Evolutionary conservation across 2,113 vertebrate genomes (phyloP), one percentile per base, ranked within the genome.

Genomic region (Nematolebias whitei): DNA sequence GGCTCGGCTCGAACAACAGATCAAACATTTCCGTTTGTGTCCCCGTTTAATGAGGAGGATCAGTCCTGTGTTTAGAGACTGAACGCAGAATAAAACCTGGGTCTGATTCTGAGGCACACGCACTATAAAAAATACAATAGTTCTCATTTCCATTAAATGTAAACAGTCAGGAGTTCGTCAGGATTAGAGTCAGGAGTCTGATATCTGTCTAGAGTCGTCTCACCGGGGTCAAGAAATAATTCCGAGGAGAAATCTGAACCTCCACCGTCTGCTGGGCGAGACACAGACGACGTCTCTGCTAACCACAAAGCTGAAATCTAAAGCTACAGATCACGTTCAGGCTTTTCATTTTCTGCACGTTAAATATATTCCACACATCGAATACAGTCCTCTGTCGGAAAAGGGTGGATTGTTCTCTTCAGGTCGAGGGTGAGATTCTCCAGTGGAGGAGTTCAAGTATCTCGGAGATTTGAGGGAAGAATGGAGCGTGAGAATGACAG

Each of bases 181-280:
- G 76, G 62, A 70, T 84, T 68, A 67, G 59, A 65, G 70, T 43
- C 47, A 70, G 56, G 38, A 61, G 65, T 20, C 12, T 19, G 60
- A 62, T 74, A 71, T 85, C 72, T 71, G 68, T 41, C n/a, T 77
- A 67, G 32, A 39, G 84, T 82, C 74, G 65, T 52, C 69, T 78
- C 67, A 45, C 71, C 55, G 23, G 68, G 55, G 63, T 77, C 74
- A 48, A 65, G 75, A 74, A 82, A 80, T 80, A 69, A 76, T 71
- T 65, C 56, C 26, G 74, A 83, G 80, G 79, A 83, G 63, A 43
- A 59, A 44, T 71, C 66, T 79, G 68, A 74, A 71, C 57, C 10
- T 54, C 76, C 24, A 69, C 76, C 66, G 76, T 66, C 65, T 71
- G 74, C 50, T 56, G 60, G n/a, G n/a, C n/a, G n/a, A n/a, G n/a